Percentiles rank a stretch among this genome's conserved stretches.
Conservation (phyloP, 2,113 vertebrate genomes). For the Callithrix jacchus region DNA sequence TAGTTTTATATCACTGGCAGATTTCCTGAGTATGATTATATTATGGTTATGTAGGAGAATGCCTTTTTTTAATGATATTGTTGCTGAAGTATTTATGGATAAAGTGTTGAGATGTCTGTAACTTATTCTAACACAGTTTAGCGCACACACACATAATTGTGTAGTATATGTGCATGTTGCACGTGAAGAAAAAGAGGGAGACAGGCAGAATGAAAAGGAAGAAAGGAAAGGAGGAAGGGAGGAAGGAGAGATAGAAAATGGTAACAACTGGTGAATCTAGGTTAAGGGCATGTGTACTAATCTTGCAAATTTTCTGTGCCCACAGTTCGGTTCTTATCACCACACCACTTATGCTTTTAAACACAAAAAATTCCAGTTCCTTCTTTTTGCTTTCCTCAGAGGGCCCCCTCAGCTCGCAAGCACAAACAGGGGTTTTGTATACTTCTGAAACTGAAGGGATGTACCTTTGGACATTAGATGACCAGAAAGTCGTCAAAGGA, state of each 20-base stretch:
- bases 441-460: neutral
- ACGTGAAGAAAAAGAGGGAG: neutral
- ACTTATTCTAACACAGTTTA: neutral
- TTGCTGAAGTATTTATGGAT: neutral
- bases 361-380: neutral
- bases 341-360: neutral
- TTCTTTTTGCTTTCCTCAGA: neutral
- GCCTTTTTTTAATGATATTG: neutral
- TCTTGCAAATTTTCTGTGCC: neutral
- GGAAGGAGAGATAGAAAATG: neutral
- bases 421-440: neutral
- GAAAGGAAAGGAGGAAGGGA: too few species aligned
- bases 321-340: neutral
- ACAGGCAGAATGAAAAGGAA: neutral
- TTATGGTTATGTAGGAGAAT: neutral
- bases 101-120: neutral
- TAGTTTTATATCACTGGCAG: neutral
- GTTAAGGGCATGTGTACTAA: neutral
- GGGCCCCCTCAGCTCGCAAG: neutral
- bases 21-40: neutral
- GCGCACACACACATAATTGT: neutral
- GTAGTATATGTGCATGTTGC: neutral
- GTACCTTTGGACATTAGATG: neutral
- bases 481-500: conserved; percentile 37
- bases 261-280: neutral